A percentile compares a stretch with the other conserved stretches of the same genome.
Evolutionary conservation across 2,113 vertebrate species (phyloP).

Genomic region (Lota lota): DNA sequence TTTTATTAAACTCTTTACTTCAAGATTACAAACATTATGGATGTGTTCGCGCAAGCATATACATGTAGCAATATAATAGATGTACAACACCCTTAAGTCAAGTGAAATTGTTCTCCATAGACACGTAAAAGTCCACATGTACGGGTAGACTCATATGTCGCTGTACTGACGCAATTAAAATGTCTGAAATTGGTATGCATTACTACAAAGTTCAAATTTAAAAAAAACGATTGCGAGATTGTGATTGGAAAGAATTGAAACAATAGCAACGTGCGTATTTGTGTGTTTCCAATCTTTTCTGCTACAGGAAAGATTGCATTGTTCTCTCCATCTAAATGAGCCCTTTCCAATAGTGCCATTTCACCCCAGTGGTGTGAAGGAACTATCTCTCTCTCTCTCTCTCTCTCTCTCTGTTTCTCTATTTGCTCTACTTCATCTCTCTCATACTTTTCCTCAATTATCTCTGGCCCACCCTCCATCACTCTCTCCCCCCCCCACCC

Average conservation of each 20-base stretch:
- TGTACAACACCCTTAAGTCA: too few species aligned
- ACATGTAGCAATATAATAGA: too few species aligned
- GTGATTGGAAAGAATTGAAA: constrained; percentile 23
- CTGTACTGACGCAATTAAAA: constrained; percentile 6
- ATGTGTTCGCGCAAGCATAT: too few species aligned
- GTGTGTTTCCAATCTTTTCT: neutral
- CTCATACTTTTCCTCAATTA: neutral
- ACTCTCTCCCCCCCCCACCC: too few species aligned
- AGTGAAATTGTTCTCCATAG: neutral
- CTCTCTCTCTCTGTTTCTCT: neutral
- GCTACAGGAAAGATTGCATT: neutral
- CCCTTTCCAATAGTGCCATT: constrained; percentile 23
- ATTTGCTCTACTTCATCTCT: neutral
- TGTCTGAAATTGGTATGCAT: constrained; percentile 9
- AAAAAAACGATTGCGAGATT: constrained; percentile 20
- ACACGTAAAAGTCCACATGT: neutral
- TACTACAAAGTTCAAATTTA: constrained; percentile 19
- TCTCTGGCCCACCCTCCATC: too few species aligned
- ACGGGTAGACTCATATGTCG: neutral
- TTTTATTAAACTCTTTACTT: too few species aligned
- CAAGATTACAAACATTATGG: too few species aligned
- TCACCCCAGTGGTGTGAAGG: constrained; percentile 25
- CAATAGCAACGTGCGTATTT: constrained; percentile 1
- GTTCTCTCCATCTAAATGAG: constrained; percentile 22
- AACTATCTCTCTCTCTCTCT: constrained; percentile 6